Evolutionary conservation across 2,888 invertebrate genomes (phyloP), one percentile per base, ranked within the genome.

Genomic region (Diplazon laetatorius): DNA sequence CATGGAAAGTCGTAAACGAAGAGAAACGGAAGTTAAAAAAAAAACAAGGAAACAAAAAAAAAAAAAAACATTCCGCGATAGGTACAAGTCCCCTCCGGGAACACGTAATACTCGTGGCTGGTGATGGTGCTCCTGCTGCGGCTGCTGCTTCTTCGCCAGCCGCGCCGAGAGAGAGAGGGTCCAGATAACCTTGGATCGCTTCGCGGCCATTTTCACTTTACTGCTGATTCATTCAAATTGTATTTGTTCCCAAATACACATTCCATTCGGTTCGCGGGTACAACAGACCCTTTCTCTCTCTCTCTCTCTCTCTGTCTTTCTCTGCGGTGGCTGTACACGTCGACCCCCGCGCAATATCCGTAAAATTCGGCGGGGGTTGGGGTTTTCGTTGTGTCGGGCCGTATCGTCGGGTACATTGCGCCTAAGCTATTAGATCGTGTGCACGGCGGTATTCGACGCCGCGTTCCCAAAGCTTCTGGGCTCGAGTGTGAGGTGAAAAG

Each of bases 141-240:
- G n/a, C n/a, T n/a, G n/a, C n/a, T n/a, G n/a, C n/a, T 74, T 16
- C 66, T 52, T 52, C 50, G 46, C 46, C 57, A 16, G 30, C 42
- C 18, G 35, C 52, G 12, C 5, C 37, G 42, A 35, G 22, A 59
- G 42, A 35, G 22, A 59, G 62, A 63, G 70, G 71, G 59, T 76
- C 70, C 78, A 70, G 81, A 76, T 62, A 74, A 60, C 71, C 59
- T 60, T 39, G 71, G 62, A 74, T 70, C 52, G 70, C 46, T 73
- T 66, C 50, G 55, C 83, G 88, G 85, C 84, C 85, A 86, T 88
- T 89, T 86, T 85, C 84, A 85, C 85, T 88, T 89, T 89, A 89
- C 87, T 89, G 89, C 89, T 89, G 89, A 89, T 90, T 90, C 88
- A 88, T 89, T 89, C 89, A 88, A 89, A 89, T 89, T 89, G 88